phyloP scores from a whole-genome alignment of 2,113 vertebrate genomes.

The Lynx canadensis region DNA sequence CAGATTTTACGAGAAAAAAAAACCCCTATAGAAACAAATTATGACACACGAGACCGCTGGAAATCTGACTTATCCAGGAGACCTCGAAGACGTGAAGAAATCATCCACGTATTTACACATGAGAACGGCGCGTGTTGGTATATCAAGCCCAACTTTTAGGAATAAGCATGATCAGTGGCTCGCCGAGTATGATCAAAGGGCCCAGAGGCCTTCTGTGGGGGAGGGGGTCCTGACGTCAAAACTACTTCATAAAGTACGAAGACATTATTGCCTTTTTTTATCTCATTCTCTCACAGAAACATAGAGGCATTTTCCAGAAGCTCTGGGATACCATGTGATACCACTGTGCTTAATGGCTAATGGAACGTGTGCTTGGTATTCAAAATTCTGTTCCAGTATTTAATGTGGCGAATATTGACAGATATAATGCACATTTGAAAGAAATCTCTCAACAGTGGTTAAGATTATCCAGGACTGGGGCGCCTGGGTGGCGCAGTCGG shows the following conservation, averaged over 20 bases:
- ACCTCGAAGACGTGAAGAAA: background rate
- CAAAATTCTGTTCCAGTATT: background rate
- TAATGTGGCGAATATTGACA: background rate
- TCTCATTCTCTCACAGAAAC: background rate
- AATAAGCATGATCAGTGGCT: background rate
- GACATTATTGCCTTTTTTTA: background rate
- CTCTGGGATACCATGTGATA: background rate
- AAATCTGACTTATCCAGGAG: background rate
- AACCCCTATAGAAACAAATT: background rate
- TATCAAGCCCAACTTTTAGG: background rate
- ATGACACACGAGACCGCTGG: background rate
- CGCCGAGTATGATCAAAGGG: background rate
- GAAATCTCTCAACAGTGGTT: slow-evolving; percentile 27
- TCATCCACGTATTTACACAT: background rate
- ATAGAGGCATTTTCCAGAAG: background rate
- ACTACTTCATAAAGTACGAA: background rate
- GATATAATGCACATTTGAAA: background rate
- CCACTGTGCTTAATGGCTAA: background rate
- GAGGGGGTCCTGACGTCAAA: background rate
- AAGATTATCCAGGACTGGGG: background rate
- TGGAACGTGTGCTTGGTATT: background rate
- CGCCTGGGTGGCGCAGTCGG: too few species aligned
- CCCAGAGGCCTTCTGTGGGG: background rate
- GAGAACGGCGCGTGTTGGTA: background rate
- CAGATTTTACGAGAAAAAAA: background rate